Conservation (phyloP, 1,140 invertebrate genomes). For the Drosophila oshimai region DNA sequence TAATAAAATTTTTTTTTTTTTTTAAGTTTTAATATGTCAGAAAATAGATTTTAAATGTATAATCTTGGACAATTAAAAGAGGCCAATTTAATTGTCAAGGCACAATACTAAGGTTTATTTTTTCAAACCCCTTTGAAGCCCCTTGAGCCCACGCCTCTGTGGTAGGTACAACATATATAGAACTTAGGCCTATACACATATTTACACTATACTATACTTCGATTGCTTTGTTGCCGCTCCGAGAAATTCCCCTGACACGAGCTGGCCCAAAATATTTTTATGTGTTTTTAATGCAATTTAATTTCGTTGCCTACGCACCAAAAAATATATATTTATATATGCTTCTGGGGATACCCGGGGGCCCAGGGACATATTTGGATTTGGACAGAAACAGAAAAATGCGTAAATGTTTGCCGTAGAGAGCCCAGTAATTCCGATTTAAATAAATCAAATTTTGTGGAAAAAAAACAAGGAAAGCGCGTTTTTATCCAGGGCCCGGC, state of each 20-base stretch:
- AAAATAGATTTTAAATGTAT: no score
- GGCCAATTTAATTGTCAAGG: no score
- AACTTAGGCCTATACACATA: conserved; percentile 15
- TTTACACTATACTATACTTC: conserved; percentile 22
- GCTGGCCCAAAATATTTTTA: conserved; percentile 64
- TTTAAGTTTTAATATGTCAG: neutral
- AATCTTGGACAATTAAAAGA: no score
- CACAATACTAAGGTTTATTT: neutral
- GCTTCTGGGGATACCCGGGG: conserved; percentile 22
- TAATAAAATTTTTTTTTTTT: no score
- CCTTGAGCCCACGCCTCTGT: neutral
- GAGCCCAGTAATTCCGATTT: conserved; percentile 37
- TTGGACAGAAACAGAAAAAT: conserved; percentile 10
- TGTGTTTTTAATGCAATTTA: conserved; percentile 76
- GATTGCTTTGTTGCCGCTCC: conserved; percentile 11
- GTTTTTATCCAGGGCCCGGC: neutral
- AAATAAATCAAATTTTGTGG: conserved; percentile 44
- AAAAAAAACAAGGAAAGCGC: conserved; percentile 1
- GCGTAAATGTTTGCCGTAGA: conserved; percentile 28
- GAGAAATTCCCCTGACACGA: conserved; percentile 46
- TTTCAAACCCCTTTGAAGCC: neutral
- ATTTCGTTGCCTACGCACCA: conserved; percentile 40
- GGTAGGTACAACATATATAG: conserved; percentile 28
- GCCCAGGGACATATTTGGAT: conserved; percentile 32
- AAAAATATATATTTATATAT: conserved; percentile 17